Conservation (phyloP, 2,888 invertebrate genomes). For the Callimorpha dominula region DNA sequence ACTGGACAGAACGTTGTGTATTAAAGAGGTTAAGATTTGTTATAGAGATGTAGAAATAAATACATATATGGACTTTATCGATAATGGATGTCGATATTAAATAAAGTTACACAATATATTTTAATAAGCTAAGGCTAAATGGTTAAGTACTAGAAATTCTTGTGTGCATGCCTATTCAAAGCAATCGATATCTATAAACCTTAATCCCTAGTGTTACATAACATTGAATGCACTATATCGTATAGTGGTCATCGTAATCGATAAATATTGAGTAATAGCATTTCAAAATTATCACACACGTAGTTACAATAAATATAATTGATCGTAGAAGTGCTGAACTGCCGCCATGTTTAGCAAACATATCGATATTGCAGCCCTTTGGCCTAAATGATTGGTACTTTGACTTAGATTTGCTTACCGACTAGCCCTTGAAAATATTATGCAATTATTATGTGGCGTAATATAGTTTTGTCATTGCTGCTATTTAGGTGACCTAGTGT, state of each 20-base stretch:
- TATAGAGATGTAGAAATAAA: not conserved
- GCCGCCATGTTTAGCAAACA: not conserved
- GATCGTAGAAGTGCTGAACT: conserved; percentile 5
- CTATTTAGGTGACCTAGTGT: not conserved
- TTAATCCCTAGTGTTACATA: not conserved
- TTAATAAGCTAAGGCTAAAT: not conserved
- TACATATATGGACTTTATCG: too few species aligned
- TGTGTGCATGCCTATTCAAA: not conserved
- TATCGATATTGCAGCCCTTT: conserved; percentile 11
- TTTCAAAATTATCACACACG: conserved; percentile 16
- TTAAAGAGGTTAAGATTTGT: not conserved
- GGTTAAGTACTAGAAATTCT: not conserved
- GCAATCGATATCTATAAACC: not conserved
- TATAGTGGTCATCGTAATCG: conserved; percentile 9
- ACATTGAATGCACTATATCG: conserved; percentile 5
- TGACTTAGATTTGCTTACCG: not conserved
- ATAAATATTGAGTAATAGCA: conserved; percentile 12
- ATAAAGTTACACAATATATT: not conserved
- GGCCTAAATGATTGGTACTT: conserved; percentile 4
- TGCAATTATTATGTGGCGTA: not conserved
- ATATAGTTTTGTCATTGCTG: not conserved
- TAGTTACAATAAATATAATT: conserved; percentile 13
- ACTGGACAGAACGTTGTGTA: not conserved
- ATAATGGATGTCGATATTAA: not conserved
- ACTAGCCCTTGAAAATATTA: not conserved